phyloP scores from a whole-genome alignment of 1,140 invertebrate species.

The Drosophila pachea region DNA sequence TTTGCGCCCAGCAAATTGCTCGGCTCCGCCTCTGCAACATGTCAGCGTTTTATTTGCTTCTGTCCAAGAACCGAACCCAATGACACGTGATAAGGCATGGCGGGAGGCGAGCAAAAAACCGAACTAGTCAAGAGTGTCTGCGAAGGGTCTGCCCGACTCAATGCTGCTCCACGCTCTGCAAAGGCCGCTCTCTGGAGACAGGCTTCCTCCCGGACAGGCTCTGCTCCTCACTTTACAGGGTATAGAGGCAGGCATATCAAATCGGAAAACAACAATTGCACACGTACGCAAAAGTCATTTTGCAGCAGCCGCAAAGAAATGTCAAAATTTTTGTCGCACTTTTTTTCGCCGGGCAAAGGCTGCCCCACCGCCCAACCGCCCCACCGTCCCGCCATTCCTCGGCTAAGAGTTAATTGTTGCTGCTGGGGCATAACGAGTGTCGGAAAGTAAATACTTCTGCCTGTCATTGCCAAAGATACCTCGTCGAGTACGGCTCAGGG shows the following conservation, averaged over 20 bases:
- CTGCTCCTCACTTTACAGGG: slow-evolving; percentile 22
- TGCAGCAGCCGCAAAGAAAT: slow-evolving; percentile 68
- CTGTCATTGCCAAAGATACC: slow-evolving; percentile 62
- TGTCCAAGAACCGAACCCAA: slow-evolving; percentile 45
- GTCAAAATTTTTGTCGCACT: slow-evolving; percentile 62
- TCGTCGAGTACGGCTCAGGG: slow-evolving; percentile 2
- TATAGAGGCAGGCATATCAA: slow-evolving; percentile 17
- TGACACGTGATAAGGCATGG: slow-evolving; percentile 75
- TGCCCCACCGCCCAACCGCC: no score
- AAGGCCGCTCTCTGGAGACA: no score
- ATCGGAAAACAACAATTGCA: slow-evolving; percentile 54
- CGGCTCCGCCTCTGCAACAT: slow-evolving; percentile 60
- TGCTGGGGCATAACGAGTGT: slow-evolving; percentile 39
- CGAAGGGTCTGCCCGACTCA: neutral
- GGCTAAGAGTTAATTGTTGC: slow-evolving; percentile 62
- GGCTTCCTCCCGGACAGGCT: no score
- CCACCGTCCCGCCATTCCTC: neutral
- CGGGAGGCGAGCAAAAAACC: slow-evolving; percentile 22
- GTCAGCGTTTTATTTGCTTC: slow-evolving; percentile 65
- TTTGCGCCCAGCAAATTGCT: slow-evolving; percentile 60
- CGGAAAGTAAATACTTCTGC: slow-evolving; percentile 62
- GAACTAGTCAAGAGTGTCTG: neutral
- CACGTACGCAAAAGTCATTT: slow-evolving; percentile 74
- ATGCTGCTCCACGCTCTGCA: neutral
- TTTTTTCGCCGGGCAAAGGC: slow-evolving; percentile 6